These are phyloP conservation scores for Corapipo altera DNA, from an alignment of 2,113 vertebrate genomes.

Conservation along the genomic window DNA sequence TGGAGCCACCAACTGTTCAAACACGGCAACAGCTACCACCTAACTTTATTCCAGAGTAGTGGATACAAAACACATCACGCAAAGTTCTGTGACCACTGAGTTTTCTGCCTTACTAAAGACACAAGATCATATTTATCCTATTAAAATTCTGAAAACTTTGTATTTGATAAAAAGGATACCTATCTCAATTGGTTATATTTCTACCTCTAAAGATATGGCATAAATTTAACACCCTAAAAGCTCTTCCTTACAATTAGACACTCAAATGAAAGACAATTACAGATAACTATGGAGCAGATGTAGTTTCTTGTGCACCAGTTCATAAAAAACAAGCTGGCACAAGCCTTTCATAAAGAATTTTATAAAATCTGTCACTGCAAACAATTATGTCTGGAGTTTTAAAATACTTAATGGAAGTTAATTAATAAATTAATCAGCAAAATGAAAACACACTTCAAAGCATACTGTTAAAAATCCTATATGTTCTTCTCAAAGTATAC, in stretches of 20 bases:
- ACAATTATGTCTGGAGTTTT: background rate
- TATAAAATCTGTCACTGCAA: background rate
- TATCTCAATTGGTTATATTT: background rate
- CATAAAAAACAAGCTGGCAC: background rate
- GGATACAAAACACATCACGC: background rate
- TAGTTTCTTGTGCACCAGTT: background rate
- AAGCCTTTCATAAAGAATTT: background rate
- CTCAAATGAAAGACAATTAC: background rate
- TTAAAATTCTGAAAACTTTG: background rate
- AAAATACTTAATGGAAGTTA: background rate
- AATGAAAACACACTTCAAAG: background rate
- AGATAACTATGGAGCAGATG: background rate
- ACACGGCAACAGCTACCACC: slow-evolving; percentile 62
- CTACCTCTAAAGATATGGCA: background rate
- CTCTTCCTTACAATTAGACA: background rate
- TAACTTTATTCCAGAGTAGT: background rate
- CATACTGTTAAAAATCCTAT: background rate
- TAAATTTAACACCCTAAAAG: background rate
- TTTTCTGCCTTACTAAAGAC: background rate
- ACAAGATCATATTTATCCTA: background rate
- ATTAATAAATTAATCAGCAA: background rate
- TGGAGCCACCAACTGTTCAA: slow-evolving; percentile 82
- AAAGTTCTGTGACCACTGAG: background rate
- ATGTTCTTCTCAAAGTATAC: background rate
- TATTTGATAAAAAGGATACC: background rate